Evolutionary conservation across 2,797 vertebrate species (phyloP).

Genomic region (Scomberomorus guttatus): DNA sequence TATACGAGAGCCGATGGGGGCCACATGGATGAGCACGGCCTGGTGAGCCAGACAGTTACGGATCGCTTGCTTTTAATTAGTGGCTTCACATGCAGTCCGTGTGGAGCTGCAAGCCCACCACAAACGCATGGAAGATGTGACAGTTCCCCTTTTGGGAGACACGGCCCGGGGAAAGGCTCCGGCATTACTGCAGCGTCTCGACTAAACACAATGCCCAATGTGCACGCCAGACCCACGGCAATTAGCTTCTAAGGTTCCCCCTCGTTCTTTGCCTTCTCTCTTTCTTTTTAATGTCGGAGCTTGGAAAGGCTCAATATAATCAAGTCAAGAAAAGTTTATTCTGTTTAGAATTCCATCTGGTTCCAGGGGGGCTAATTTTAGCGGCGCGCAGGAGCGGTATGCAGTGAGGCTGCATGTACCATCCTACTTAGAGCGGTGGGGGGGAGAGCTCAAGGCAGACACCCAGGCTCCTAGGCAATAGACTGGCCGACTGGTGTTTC

Average conservation of each 20-base stretch:
- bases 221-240: conserved; percentile 82
- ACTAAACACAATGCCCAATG: conserved; percentile 84
- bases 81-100: conserved; percentile 77
- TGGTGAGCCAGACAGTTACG: conserved; percentile 80
- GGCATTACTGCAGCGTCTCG: conserved; percentile 75
- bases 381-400: conserved; percentile 73
- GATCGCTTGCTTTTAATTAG: conserved; percentile 85
- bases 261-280: conserved; percentile 74
- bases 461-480: conserved; percentile 86
- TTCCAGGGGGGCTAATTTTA: conserved; percentile 87
- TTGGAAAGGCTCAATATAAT: conserved; percentile 88
- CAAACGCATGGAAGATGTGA: conserved; percentile 83
- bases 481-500: conserved; percentile 83
- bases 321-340: conserved; percentile 88
- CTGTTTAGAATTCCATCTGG: conserved; percentile 86
- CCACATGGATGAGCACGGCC: conserved; percentile 79
- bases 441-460: conserved; percentile 79
- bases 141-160: conserved; percentile 72
- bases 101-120: conserved; percentile 78
- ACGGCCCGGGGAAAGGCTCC: conserved; percentile 72
- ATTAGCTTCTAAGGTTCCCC: conserved; percentile 85
- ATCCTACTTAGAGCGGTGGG: conserved; percentile 80
- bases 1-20: conserved; percentile 57
- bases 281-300: conserved; percentile 83
- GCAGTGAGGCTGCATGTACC: conserved; percentile 85